These are phyloP conservation scores for Marmota monax DNA, from an alignment of 2,113 vertebrate genomes.

Conservation along the genomic window DNA sequence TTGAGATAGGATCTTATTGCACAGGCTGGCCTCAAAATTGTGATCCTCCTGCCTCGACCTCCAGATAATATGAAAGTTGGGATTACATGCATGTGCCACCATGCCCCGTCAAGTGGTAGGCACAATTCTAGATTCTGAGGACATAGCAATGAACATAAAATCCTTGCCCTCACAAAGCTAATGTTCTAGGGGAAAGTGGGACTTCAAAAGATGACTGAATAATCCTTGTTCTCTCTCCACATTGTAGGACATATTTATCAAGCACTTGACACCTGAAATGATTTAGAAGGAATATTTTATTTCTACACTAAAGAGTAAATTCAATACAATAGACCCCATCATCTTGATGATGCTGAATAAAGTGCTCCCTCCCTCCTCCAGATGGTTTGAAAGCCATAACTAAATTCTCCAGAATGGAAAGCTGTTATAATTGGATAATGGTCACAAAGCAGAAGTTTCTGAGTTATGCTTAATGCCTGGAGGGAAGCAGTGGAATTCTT, in stretches of 20 bases:
- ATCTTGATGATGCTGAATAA: fast-evolving
- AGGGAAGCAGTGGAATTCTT: slow-evolving; percentile 73
- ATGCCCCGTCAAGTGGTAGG: background rate
- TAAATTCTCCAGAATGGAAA: slow-evolving; percentile 70
- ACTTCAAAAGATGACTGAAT: background rate
- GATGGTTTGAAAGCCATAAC: slow-evolving; percentile 62
- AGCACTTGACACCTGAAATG: background rate
- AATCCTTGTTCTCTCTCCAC: background rate
- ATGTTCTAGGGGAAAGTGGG: background rate
- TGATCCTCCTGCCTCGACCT: background rate
- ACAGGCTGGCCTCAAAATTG: background rate
- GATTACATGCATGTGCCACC: background rate
- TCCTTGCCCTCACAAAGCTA: background rate
- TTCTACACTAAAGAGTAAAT: slow-evolving; percentile 39
- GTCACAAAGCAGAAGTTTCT: slow-evolving; percentile 64
- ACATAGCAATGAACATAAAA: background rate
- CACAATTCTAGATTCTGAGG: background rate
- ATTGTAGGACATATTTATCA: background rate
- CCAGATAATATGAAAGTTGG: background rate
- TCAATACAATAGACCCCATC: background rate
- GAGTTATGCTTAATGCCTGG: slow-evolving; percentile 62
- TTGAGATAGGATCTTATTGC: background rate
- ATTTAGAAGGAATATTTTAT: slow-evolving; percentile 42
- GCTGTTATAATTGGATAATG: slow-evolving; percentile 75
- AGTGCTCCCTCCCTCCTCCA: background rate